Base-by-base conservation (phyloP, 1,140 invertebrate species). In the Bombus pascuorum region DNA sequence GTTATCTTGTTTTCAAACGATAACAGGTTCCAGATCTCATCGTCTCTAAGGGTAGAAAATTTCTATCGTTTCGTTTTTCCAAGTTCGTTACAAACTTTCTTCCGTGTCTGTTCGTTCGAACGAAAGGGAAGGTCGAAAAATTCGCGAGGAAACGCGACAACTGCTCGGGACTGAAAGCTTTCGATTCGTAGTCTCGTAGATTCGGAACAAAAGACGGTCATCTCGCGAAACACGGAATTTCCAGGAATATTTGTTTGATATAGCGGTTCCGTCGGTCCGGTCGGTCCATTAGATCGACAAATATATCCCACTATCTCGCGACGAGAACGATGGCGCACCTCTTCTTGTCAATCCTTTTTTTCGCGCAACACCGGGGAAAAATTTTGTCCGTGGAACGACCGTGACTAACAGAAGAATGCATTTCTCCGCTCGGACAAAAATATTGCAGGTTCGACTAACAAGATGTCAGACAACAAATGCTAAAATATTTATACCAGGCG, bases 401-500 rank as follows among this genome's bases (percentile, higher is more conserved):
- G 18, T 0, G 34, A 3, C 2, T 12, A 13, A 12, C 42, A 32
- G 22, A 10, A 18, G 2, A 1, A 8, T 4, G 1, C 5, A 10
- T 47, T 28, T 59, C 32, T 2, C 18, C 3, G 25, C 37, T 0
- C 3, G 44, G 59, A 44, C 78, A 18, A 86, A 32, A 83, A 8
- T 76, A 76, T 65, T 22, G 6, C 57, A 8, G 42, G 9, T n/a
- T 6, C 42, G 25, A 22, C 80, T 87, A 81, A 84, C 80, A 86
- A 89, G 80, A 78, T 78, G 73, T 86, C 85, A 84, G 77, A 83
- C 73, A 78, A 84, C 78, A 87, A 79, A 89, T 78, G 81, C 86
- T 89, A 89, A 90, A 90, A 89, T 90, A 89, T 87, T 89, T 90
- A 89, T 73, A 86, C 57, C 42, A 57, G n/a, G n/a, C 70, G 42